Conservation (phyloP, 2,113 vertebrate genomes). For the human region DNA sequence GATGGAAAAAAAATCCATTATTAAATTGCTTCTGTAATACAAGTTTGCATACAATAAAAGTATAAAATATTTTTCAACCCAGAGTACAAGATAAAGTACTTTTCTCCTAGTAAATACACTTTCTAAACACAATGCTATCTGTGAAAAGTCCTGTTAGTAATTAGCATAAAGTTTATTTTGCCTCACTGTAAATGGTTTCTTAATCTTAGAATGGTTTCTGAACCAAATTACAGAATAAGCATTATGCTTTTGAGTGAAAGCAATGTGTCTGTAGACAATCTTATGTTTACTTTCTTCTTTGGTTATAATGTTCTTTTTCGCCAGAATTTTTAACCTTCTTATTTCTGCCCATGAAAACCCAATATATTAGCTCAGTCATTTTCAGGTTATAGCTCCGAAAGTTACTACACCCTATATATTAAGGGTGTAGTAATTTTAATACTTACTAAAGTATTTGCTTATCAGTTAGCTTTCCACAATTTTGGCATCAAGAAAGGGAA, state of each 20-base stretch:
- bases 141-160: background rate
- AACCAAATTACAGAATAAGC: background rate
- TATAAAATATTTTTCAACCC: background rate
- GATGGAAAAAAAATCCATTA: too few species aligned
- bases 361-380: too few species aligned
- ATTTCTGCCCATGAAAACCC: background rate
- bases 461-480: background rate
- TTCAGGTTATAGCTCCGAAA: too few species aligned
- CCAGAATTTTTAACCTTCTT: slow-evolving; percentile 17
- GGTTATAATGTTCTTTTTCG: background rate
- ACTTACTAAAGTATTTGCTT: background rate
- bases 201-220: background rate
- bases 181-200: background rate
- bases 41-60: background rate
- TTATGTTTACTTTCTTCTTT: background rate
- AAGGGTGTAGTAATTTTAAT: background rate
- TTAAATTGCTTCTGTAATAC: background rate
- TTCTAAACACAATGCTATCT: background rate
- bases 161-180: slow-evolving; percentile 26
- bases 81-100: background rate
- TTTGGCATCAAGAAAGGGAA: background rate
- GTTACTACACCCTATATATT: background rate
- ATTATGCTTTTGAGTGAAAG: slow-evolving; percentile 11
- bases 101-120: background rate
- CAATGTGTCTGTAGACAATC: background rate